phyloP scores from a whole-genome alignment of 2,797 vertebrate species.

The Mormyrops attenuatus region DNA sequence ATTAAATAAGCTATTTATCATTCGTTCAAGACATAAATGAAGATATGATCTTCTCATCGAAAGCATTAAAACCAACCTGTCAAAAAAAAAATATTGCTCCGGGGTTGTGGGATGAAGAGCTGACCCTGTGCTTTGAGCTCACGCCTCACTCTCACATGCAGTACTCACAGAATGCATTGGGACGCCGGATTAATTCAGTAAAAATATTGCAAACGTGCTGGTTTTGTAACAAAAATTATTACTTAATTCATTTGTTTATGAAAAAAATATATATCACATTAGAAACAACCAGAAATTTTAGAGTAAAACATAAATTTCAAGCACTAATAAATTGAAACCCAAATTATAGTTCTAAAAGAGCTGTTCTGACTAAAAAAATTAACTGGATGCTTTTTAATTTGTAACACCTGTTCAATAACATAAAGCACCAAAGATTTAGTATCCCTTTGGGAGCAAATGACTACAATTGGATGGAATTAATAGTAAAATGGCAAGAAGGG shows the following conservation, averaged over 20 bases:
- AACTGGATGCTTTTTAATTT: not conserved
- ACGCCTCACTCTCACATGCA: not conserved
- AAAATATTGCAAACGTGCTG: not conserved
- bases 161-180: not conserved
- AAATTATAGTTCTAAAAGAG: not conserved
- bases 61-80: not conserved
- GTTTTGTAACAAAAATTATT: not conserved
- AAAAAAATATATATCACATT: not conserved
- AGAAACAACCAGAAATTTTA: not conserved
- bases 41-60: not conserved
- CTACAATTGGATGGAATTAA: not conserved
- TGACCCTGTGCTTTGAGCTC: not conserved
- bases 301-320: not conserved
- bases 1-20: not conserved
- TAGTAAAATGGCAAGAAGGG: not conserved
- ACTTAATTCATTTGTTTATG: not conserved
- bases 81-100: not conserved
- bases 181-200: not conserved
- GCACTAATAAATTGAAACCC: not conserved
- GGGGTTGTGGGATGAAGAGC: not conserved
- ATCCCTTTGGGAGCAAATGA: not conserved
- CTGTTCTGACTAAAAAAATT: not conserved
- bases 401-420: not conserved
- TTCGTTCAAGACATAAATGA: not conserved
- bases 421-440: not conserved